Evolutionary conservation across 2,888 invertebrate species (phyloP), one percentile per base, ranked within the genome.

Genomic region (Crocallis elinguaria): DNA sequence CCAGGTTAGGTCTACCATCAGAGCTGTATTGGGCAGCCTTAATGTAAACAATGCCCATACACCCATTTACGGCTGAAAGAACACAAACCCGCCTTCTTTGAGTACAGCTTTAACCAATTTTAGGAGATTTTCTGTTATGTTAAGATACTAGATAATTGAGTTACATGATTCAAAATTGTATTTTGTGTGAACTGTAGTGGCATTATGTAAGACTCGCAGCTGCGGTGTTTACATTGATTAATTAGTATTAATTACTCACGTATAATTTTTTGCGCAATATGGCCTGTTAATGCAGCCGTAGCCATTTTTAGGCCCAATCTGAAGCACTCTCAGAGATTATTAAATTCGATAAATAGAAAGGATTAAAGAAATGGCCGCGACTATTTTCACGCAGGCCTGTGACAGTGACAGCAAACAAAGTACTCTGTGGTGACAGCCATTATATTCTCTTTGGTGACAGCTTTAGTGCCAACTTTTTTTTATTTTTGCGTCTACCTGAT

Each of bases 1-100:
- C 92, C 46, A 94, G 75, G 83, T 95, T 95, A 57, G 92, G 92
- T 42, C 82, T 91, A 1, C 75, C 73, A 57, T 93, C 93, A 0
- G 92, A 88, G 69, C 93, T 92, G 71, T 94, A 94, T 50, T 92
- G 79, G 65, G 88, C 75, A 5, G 87, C 75, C 60, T 89, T 89
- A 63, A 90, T 82, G 74, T 88, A 92, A 73, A 91, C 74, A 70
- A 91, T 67, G 64, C 92, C 82, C 65, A 90, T 60, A 21, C 79
- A 79, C 29, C 88, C 90, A 69, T 80, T 77, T 64, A 84, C 73
- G 29, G 85, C 92, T 92, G 71, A 59, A 82, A 81, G 8, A 16
- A 38, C n/a, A 53, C 13, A 36, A 53, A 25, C 13, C 8, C 6
- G 19, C 7, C 25, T 16, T 41, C 13, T 1, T 7, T 25, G 4